Evolutionary conservation across 2,113 vertebrate species (phyloP).

Genomic region (Gadus macrocephalus): DNA sequence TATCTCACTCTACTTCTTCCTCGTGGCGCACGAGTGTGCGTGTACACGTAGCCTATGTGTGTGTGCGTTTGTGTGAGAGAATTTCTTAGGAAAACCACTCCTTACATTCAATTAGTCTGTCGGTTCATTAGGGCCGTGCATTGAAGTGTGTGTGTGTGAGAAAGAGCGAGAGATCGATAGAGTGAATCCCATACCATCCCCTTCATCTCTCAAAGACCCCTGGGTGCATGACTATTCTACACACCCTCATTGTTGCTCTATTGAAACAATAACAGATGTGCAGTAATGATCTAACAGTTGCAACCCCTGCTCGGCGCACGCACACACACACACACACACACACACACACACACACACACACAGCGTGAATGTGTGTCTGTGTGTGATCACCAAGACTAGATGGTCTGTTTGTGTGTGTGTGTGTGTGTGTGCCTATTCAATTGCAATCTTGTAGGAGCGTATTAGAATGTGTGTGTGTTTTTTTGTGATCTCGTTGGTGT

Average conservation of each 20-base stretch:
- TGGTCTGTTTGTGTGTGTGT: not conserved
- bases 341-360: no score
- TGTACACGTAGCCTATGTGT: no score
- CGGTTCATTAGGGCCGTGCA: no score
- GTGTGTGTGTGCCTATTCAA: not conserved
- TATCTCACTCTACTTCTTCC: conserved; percentile 37
- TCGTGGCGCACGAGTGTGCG: not conserved
- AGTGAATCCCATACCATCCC: no score
- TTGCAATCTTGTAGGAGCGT: not conserved
- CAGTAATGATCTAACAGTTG: conserved; percentile 40
- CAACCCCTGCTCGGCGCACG: conserved; percentile 1
- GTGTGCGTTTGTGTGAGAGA: not conserved
- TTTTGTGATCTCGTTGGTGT: not conserved
- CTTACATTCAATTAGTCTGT: no score
- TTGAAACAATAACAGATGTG: conserved; percentile 45
- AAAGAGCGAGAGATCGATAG: no score
- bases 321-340: not conserved
- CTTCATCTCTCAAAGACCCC: not conserved
- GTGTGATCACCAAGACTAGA: no score
- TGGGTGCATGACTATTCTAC: not conserved
- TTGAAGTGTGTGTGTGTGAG: no score
- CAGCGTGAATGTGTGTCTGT: not conserved
- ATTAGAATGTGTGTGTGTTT: conserved; percentile 13
- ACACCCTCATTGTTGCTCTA: conserved; percentile 36
- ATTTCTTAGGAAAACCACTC: no score